These are phyloP conservation scores for Catalaphyllia jardinei DNA, from an alignment of 64 coral and sea anemone genomes.

Conservation along the genomic window DNA sequence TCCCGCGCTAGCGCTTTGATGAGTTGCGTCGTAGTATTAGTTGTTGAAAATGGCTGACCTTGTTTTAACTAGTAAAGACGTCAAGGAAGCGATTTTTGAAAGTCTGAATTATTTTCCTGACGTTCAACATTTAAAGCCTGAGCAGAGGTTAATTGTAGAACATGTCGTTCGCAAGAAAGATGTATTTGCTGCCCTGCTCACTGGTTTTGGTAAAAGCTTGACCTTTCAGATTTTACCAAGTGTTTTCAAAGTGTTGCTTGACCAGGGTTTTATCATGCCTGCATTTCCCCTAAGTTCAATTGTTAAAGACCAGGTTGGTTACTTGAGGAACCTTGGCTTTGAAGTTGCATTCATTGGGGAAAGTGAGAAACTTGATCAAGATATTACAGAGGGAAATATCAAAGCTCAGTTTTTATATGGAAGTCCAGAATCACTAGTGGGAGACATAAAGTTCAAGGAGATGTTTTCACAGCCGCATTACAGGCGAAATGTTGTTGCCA, in stretches of 20 bases:
- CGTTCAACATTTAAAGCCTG: not conserved
- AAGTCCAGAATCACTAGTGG: constrained; percentile 1
- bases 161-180: not conserved
- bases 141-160: not conserved
- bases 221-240: not conserved
- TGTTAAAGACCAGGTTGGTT: constrained; percentile 2
- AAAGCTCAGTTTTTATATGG: constrained; percentile 7
- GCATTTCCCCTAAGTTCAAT: not conserved
- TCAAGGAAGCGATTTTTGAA: too few relatives aligned
- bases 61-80: too few relatives aligned
- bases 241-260: not conserved
- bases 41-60: too few relatives aligned
- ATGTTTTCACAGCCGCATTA: too few relatives aligned
- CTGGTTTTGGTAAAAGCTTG: constrained; percentile 24
- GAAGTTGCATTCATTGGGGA: constrained; percentile 22
- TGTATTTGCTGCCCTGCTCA: not conserved
- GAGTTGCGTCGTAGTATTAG: too few relatives aligned
- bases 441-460: not conserved
- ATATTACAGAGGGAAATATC: not conserved
- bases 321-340: constrained; percentile 1
- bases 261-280: not conserved
- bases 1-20: too few relatives aligned
- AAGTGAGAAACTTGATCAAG: not conserved
- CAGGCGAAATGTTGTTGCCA: too few relatives aligned
- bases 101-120: not conserved